Evolutionary conservation across 2,888 invertebrate species (phyloP).

Genomic region (Ichneumoninae sp.): DNA sequence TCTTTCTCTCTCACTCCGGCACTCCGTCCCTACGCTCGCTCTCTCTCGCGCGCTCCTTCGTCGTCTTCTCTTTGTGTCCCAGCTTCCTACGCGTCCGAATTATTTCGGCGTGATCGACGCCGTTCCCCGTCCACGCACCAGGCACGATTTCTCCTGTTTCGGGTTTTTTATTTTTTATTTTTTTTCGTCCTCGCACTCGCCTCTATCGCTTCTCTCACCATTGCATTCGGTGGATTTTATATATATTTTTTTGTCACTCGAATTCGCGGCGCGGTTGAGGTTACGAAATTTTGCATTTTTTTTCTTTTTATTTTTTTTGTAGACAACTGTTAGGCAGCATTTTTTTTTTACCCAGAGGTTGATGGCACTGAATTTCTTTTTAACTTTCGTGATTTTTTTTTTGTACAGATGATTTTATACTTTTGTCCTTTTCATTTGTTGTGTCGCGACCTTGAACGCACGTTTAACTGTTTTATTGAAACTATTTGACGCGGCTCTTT

Average conservation of each 20-base stretch:
- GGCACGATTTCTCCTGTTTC: not conserved
- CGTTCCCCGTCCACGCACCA: not conserved
- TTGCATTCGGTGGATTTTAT: not conserved
- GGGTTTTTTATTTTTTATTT: not conserved
- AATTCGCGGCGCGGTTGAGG: constrained; percentile 46
- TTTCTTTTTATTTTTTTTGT: not conserved
- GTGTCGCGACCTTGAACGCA: constrained; percentile 50
- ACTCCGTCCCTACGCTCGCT: constrained; percentile 19
- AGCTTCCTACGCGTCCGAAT: constrained; percentile 58
- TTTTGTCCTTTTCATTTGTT: not conserved
- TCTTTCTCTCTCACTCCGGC: constrained; percentile 23
- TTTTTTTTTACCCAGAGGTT: not conserved
- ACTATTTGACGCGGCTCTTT: constrained; percentile 41
- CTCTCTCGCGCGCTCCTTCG: constrained; percentile 31
- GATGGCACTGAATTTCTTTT: not conserved
- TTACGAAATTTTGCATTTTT: constrained; percentile 43
- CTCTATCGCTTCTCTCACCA: constrained; percentile 23
- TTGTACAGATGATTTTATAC: constrained; percentile 18
- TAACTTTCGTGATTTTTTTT: constrained; percentile 49
- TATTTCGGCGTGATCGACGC: constrained; percentile 50
- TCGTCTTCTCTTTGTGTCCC: constrained; percentile 59
- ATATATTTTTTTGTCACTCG: not conserved
- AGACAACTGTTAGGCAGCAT: not conserved
- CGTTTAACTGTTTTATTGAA: not conserved
- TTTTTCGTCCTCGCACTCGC: not conserved